phyloP scores from a whole-genome alignment of 23 tunicate genomes.

The Halocynthia aurantium region DNA sequence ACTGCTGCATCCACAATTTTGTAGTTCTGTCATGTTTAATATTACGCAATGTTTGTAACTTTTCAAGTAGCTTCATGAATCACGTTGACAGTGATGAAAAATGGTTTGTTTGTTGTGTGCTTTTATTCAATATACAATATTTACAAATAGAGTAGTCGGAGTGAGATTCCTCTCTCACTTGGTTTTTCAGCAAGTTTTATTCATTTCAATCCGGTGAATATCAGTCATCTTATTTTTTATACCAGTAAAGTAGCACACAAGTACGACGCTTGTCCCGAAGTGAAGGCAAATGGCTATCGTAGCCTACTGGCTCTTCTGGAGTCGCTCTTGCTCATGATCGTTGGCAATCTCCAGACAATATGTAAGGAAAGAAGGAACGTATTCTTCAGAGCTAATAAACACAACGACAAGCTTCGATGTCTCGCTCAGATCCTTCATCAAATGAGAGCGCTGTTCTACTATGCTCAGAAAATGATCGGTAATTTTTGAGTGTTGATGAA shows the following conservation, averaged over 20 bases:
- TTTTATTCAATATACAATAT: too few relatives aligned
- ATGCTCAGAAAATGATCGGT: conserved; percentile 69
- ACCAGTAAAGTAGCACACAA: conserved; percentile 28
- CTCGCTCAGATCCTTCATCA: conserved; percentile 62
- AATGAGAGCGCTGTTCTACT: conserved; percentile 55
- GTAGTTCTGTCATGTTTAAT: not conserved
- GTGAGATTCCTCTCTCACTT: not conserved
- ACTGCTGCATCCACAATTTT: too few relatives aligned
- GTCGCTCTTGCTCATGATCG: conserved; percentile 29
- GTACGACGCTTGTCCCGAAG: conserved; percentile 50
- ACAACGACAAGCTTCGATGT: conserved; percentile 41
- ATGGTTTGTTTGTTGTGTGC: too few relatives aligned
- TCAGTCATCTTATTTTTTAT: conserved; percentile 4
- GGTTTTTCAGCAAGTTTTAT: not conserved
- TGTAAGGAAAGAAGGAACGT: conserved; percentile 23
- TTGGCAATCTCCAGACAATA: conserved; percentile 22
- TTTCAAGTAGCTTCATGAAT: not conserved
- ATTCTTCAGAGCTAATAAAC: conserved; percentile 53
- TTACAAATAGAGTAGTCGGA: not conserved
- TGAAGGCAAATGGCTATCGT: conserved; percentile 67
- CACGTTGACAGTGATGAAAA: not conserved
- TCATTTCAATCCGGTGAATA: not conserved
- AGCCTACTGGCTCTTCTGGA: conserved; percentile 47
- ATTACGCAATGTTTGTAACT: not conserved
- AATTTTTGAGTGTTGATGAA: not conserved